Percentiles rank a stretch among this genome's conserved stretches.
Evolutionary conservation across 2,797 vertebrate species (phyloP).

Genomic region (Sebastes baramenuke): DNA sequence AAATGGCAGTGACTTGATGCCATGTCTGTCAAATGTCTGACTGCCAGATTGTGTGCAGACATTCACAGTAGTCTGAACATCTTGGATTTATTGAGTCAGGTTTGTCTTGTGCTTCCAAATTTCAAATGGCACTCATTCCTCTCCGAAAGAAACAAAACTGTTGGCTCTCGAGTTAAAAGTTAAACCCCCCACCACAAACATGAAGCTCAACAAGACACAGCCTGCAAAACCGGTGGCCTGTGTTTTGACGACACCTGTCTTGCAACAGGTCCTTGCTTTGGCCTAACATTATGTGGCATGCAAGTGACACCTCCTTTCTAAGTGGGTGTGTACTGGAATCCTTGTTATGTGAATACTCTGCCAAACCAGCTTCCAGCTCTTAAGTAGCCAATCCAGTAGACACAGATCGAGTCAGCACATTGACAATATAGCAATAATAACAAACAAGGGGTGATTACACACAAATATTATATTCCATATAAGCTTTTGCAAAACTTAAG

Average conservation of each 20-base stretch:
- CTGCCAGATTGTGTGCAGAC: not conserved
- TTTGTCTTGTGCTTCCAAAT: not conserved
- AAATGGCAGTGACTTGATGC: not conserved
- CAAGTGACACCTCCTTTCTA: not conserved
- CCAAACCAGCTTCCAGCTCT: slow-evolving; percentile 26
- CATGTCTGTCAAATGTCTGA: not conserved
- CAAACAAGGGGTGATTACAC: not conserved
- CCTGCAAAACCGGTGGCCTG: not conserved
- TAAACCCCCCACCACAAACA: not conserved
- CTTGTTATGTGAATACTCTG: slow-evolving; percentile 35
- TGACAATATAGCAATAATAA: not conserved
- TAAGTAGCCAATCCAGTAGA: not conserved
- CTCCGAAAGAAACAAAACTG: not conserved
- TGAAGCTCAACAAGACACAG: not conserved
- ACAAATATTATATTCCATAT: not conserved
- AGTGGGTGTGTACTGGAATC: slow-evolving; percentile 53
- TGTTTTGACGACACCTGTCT: slow-evolving; percentile 7
- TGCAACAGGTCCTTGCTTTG: slow-evolving; percentile 15
- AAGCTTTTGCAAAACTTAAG: not conserved
- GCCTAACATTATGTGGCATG: not conserved
- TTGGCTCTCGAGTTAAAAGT: not conserved
- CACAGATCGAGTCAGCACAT: not conserved
- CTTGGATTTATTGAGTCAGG: not conserved
- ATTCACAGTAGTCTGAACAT: not conserved
- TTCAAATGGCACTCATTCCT: not conserved